A percentile compares a stretch with the other conserved stretches of the same genome.
Conservation (phyloP, 2,797 vertebrate species). For the Coregonus suidteri region DNA sequence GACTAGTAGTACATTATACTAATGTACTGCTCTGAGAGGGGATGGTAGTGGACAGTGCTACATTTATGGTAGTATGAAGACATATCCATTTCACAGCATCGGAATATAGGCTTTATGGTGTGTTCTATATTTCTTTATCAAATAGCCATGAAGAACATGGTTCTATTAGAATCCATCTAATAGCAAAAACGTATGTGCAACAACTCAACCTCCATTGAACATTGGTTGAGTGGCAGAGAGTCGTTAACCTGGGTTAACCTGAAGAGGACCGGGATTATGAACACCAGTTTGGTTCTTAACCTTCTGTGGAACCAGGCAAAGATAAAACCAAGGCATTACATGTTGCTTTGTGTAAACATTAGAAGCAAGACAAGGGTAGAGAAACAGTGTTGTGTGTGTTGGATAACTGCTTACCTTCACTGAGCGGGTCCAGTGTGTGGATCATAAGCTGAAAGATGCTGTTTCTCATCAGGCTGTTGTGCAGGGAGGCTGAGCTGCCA, state of each 20-base stretch:
- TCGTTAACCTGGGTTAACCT: neutral
- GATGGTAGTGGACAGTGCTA: too few relatives aligned
- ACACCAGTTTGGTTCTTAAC: neutral
- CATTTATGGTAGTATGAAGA: too few relatives aligned
- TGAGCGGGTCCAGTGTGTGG: conserved; percentile 95
- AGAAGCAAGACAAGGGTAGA: neutral
- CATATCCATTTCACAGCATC: too few relatives aligned
- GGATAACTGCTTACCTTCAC: conserved; percentile 84
- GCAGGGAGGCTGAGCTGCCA: conserved; percentile 95
- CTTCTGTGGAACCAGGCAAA: neutral
- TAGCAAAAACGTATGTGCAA: neutral
- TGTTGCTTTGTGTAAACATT: neutral
- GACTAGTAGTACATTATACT: too few relatives aligned
- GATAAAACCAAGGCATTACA: neutral
- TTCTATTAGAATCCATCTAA: too few relatives aligned
- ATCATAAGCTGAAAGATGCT: conserved; percentile 99
- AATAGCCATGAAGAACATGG: neutral
- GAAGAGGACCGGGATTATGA: neutral
- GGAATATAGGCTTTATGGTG: neutral
- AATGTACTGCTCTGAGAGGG: too few relatives aligned
- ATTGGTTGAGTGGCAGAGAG: neutral
- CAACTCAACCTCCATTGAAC: neutral
- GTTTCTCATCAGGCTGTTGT: conserved; percentile 98
- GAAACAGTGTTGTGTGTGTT: conserved; percentile 6
- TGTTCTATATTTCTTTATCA: neutral